A percentile compares a stretch with the other conserved stretches of the same genome.
These are phyloP conservation scores for Poeciliopsis turneri DNA, from an alignment of 2,797 vertebrate species.

Conservation along the genomic window DNA sequence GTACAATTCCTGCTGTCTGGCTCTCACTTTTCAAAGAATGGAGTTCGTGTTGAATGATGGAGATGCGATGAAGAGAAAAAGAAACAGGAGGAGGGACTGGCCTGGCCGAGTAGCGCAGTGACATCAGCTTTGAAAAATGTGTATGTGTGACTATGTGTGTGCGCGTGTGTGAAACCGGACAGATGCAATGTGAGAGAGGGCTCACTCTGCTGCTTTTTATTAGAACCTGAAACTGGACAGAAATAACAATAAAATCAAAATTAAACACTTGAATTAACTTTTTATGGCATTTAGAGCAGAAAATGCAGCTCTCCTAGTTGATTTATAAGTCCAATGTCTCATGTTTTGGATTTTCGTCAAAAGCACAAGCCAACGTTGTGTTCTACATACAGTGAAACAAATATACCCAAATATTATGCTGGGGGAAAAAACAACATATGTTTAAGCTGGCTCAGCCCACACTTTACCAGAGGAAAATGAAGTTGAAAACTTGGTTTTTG, in stretches of 20 bases:
- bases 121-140: constrained; percentile 85
- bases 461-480: not conserved
- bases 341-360: not conserved
- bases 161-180: constrained; percentile 57
- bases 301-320: not conserved
- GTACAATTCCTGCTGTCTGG: constrained; percentile 39
- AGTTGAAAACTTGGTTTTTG: not conserved
- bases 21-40: constrained; percentile 50
- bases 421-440: not conserved
- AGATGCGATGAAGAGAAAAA: constrained; percentile 58
- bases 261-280: not conserved
- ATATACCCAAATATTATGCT: not conserved
- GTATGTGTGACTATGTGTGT: constrained; percentile 63
- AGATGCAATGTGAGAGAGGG: constrained; percentile 10
- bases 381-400: not conserved
- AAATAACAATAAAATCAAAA: not conserved
- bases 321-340: not conserved
- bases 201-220: constrained; percentile 53
- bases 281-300: not conserved
- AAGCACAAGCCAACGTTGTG: not conserved
- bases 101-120: constrained; percentile 62
- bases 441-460: not conserved
- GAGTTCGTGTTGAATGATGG: constrained; percentile 32
- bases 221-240: not conserved
- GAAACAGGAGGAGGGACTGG: constrained; percentile 77